A percentile compares a stretch with the other conserved stretches of the same genome.
phyloP scores from a whole-genome alignment of 2,888 invertebrate species.

The Frankliniella intonsa region DNA sequence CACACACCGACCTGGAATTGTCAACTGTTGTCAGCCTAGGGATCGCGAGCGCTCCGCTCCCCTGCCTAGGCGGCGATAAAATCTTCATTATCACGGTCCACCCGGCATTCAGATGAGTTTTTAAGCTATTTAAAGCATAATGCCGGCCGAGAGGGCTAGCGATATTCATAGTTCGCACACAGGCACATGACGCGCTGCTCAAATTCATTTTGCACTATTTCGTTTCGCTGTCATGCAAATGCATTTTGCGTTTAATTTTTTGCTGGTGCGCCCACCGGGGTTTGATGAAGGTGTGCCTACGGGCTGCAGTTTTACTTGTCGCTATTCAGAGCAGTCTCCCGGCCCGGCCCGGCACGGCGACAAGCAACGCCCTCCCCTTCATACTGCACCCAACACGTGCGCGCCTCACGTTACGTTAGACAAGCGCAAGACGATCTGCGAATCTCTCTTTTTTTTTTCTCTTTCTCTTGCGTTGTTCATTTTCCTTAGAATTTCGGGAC shows the following conservation, averaged over 20 bases:
- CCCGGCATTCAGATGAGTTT: constrained; percentile 20
- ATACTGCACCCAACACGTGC: no score
- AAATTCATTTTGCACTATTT: background rate
- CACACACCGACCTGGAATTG: no score
- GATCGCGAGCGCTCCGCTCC: background rate
- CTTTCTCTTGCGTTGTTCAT: no score
- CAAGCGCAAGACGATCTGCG: no score
- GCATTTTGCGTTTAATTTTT: background rate
- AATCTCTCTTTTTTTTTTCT: no score
- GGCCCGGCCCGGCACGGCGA: no score
- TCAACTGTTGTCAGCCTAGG: background rate
- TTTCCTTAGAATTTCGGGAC: no score
- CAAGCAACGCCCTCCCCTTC: no score
- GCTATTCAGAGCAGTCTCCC: no score
- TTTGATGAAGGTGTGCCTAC: no score
- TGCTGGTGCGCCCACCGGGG: background rate
- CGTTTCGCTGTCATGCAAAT: background rate
- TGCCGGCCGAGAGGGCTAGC: background rate
- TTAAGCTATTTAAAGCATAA: constrained; percentile 23
- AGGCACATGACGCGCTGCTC: background rate
- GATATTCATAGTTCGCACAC: background rate
- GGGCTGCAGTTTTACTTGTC: no score
- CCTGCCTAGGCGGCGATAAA: background rate
- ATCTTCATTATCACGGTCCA: constrained; percentile 16
- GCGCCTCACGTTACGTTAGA: no score